phyloP scores from a whole-genome alignment of 1,140 invertebrate genomes.

The Calliopsis andreniformis region DNA sequence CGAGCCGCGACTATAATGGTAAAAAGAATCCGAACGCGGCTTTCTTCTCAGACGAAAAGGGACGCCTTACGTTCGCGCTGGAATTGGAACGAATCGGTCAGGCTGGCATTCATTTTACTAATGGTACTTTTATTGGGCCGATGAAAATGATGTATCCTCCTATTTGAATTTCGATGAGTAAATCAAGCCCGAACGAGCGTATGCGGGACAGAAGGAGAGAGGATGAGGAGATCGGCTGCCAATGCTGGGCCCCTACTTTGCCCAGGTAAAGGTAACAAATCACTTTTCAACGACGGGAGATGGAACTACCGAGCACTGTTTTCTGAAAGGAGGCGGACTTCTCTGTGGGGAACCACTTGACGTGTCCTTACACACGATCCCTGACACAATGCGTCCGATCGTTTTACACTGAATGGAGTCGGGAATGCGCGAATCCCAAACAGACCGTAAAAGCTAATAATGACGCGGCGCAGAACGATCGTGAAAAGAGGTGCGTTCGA shows the following conservation, averaged over 20 bases:
- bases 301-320: slow-evolving; percentile 57
- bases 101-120: slow-evolving; percentile 33
- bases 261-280: slow-evolving; percentile 67
- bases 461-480: slow-evolving; percentile 36
- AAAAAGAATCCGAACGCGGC: neutral
- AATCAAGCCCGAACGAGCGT: slow-evolving; percentile 39
- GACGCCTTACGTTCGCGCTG: neutral
- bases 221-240: slow-evolving; percentile 26
- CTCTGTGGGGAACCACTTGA: slow-evolving; percentile 53
- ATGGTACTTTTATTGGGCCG: slow-evolving; percentile 48
- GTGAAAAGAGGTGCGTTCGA: slow-evolving; percentile 17
- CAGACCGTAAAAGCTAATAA: slow-evolving; percentile 47
- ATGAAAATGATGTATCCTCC: slow-evolving; percentile 50
- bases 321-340: slow-evolving; percentile 58
- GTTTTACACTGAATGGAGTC: slow-evolving; percentile 49
- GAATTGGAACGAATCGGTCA: slow-evolving; percentile 18
- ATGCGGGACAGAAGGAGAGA: slow-evolving; percentile 19
- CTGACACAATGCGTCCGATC: slow-evolving; percentile 55
- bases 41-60: neutral
- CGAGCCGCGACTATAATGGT: neutral
- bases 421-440: slow-evolving; percentile 49
- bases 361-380: slow-evolving; percentile 51
- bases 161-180: slow-evolving; percentile 57
- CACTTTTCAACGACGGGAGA: slow-evolving; percentile 58
- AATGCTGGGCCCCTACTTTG: slow-evolving; percentile 53